Evolutionary conservation across 2,113 vertebrate genomes (phyloP), one percentile per base, ranked within the genome.

Genomic region (Falcunculus frontatus): DNA sequence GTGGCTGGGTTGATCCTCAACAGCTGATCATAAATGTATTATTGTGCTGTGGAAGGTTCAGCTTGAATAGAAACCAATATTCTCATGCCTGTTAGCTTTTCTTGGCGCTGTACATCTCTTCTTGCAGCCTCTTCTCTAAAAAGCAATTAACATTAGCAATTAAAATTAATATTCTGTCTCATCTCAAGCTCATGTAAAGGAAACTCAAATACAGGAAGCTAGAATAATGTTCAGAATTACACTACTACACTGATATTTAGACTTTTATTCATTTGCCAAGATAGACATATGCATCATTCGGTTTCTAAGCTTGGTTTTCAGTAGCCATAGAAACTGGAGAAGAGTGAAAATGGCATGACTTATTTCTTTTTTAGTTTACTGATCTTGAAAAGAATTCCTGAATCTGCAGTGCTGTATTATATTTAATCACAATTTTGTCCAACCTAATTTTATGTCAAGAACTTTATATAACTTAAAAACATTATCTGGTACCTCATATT

Each of bases 251-350:
- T 59, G 56, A 74, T 84, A 86, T 90, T 95, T 93, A 78, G 41
- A 73, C 39, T 49, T 90, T 55, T 83, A 70, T 53, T 77, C 27
- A 29, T 77, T 63, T 65, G 56, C 55, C 59, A 63, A 65, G 35
- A 83, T 74, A 91, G 94, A 88, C 37, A 56, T 49, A 50, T 27
- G 47, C 63, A 88, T 93, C 78, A 63, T 50, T 88, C 64, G 9
- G 44, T 82, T 93, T 93, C 75, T 88, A 86, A 85, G 44, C 56
- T 84, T 83, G 42, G 41, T 72, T 92, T 96, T 95, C 64, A 79
- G 94, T 96, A 96, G 79, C 70, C 91, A 74, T 95, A 86, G 85
- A 96, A 96, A 96, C 94, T 77, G 62, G 88, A 89, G 57, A 78
- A 68, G 32, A n/a, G 35, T 78, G 87, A 62, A 80, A 94, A 87